These are phyloP conservation scores for Xestia c-nigrum DNA, from an alignment of 2,888 invertebrate species.

Conservation along the genomic window DNA sequence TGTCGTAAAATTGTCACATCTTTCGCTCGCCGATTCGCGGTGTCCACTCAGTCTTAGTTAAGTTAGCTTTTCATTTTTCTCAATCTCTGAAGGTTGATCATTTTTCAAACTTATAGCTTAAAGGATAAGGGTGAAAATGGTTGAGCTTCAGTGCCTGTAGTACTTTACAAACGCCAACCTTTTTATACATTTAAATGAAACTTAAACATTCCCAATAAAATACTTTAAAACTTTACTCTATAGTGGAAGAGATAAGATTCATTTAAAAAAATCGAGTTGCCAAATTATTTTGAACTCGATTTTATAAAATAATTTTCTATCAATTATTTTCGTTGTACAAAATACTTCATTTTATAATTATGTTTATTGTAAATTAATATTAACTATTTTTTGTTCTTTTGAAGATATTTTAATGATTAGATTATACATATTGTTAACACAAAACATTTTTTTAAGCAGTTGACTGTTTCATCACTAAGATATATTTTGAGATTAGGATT, in stretches of 20 bases:
- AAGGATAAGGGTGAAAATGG: no score
- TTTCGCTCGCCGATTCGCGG: not conserved
- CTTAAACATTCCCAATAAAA: conserved; percentile 31
- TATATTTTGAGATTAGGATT: not conserved
- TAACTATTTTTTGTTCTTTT: conserved; percentile 40
- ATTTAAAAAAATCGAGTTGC: not conserved
- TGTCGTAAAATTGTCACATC: not conserved
- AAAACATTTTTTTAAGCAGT: not conserved
- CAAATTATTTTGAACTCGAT: not conserved
- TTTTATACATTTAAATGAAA: conserved; percentile 5
- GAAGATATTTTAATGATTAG: conserved; percentile 46
- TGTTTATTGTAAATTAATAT: conserved; percentile 53
- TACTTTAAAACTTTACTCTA: conserved; percentile 1
- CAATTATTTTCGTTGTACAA: conserved; percentile 54
- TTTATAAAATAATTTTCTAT: conserved; percentile 35
- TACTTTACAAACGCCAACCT: conserved; percentile 13
- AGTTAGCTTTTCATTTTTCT: not conserved
- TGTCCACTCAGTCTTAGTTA: not conserved
- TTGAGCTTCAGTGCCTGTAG: no score
- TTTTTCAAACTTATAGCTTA: no score
- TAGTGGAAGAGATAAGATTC: conserved; percentile 7
- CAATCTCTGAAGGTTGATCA: not conserved
- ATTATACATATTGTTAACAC: conserved; percentile 26
- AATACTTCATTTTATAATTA: conserved; percentile 50
- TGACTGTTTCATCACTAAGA: conserved; percentile 39